phyloP scores from a whole-genome alignment of 2,113 vertebrate species.

The Sphaerodactylus townsendi region DNA sequence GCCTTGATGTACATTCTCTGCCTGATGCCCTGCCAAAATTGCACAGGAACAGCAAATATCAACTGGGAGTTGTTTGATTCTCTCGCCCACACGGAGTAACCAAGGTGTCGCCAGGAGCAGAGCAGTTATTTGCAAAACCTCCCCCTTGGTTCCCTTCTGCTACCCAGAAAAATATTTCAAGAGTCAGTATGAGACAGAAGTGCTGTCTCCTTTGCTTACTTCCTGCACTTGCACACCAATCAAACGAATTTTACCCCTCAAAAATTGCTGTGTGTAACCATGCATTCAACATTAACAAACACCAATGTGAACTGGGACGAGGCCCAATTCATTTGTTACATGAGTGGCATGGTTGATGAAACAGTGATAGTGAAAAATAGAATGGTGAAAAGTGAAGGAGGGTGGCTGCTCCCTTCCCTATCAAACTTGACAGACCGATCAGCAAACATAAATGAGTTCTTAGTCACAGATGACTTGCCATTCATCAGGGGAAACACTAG shows the following conservation, averaged over 20 bases:
- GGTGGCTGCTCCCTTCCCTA: background rate
- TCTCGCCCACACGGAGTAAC: conserved; percentile 14
- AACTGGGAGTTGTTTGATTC: conserved; percentile 16
- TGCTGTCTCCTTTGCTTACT: background rate
- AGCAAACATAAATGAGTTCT: background rate
- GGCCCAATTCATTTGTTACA: too few species aligned
- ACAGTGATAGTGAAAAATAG: background rate
- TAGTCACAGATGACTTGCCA: background rate
- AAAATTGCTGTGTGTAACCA: background rate
- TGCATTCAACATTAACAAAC: too few species aligned
- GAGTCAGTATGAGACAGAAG: background rate
- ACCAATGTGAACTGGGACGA: too few species aligned
- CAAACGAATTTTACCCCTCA: background rate
- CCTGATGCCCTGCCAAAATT: conserved; percentile 21
- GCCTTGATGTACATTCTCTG: conserved; percentile 18
- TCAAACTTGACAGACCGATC: background rate
- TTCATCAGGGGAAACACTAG: background rate
- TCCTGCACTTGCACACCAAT: background rate
- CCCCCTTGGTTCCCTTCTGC: background rate
- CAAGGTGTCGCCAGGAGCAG: background rate
- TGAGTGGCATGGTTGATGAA: too few species aligned
- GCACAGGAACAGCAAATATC: conserved; percentile 36
- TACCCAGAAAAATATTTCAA: conserved; percentile 36
- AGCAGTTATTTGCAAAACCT: background rate
- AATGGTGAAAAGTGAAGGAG: background rate